Base-by-base conservation (phyloP, 2,113 vertebrate species). In the Prunella fulvescens region DNA sequence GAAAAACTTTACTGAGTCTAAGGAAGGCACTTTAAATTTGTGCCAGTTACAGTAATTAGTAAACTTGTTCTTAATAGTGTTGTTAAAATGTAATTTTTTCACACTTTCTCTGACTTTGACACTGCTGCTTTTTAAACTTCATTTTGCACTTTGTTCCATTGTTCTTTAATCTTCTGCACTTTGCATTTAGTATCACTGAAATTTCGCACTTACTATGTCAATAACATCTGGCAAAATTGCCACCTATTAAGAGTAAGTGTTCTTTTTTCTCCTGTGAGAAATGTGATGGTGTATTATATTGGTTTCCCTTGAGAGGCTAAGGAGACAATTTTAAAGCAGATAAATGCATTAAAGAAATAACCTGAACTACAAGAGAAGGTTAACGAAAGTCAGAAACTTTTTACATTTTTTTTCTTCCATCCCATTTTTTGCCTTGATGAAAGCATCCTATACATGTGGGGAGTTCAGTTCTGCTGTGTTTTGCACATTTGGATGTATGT, bases 201-300 rank as follows among this genome's bases (percentile, higher is more conserved):
- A 99, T 99, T 98, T 99, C 98, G 98, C 98, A 99, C 99, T 99
- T 99, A 99, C 99, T 99, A 99, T 99, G 99, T 99, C 99, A 99
- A 99, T 99, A 99, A 99, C 99, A 99, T 99, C 99, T 99, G 98
- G 99, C 98, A 99, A 99, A 99, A 99, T 99, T 99, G 99, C 98
- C 98, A 99, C 98, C 98, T 99, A 99, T 99, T 99, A 99, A 99
- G 99, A 99, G 98, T 99, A 99, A 99, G 99, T 98, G 98, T 98
- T 98, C 98, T 98, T 98, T 98, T 98, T 98, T 98, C 98, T 98
- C 98, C 97, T 98, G 98, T 97, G 97, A 98, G 98, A 98, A 97
- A 98, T 98, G 97, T 98, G 98, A 98, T 98, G 96, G 97, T 96
- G 96, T 98, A 98, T 99, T 99, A 98, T 98, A 98, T 97, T 97